Percentiles rank a stretch among this genome's conserved stretches.
Evolutionary conservation across 2,113 vertebrate genomes (phyloP).

Genomic region (Mandrillus leucophaeus): DNA sequence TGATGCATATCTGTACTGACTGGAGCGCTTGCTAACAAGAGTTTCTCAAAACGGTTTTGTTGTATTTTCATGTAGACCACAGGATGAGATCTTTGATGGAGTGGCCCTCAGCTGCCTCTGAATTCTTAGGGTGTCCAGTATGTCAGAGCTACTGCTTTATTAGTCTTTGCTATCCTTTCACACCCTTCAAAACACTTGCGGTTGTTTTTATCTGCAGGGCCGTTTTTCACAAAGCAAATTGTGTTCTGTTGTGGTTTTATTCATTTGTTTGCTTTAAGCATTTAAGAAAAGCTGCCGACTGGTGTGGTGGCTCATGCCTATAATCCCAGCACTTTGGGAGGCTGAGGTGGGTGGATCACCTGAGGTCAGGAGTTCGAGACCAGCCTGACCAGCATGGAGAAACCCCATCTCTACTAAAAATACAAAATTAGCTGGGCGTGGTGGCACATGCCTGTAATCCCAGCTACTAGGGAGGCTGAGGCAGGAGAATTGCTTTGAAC

Average conservation of each 20-base stretch:
- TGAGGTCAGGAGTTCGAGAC: no score
- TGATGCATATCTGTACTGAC: background rate
- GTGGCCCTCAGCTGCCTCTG: background rate
- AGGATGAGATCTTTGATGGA: background rate
- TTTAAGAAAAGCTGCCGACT: background rate
- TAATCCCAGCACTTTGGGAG: no score
- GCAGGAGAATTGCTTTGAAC: no score
- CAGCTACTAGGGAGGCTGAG: no score
- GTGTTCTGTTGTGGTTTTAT: background rate
- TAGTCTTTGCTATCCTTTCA: background rate
- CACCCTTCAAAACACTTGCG: background rate
- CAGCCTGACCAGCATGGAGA: no score
- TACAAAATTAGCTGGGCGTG: no score
- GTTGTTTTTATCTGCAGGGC: background rate
- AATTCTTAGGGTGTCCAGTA: background rate
- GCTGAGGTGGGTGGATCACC: no score
- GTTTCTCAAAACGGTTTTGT: constrained; percentile 1
- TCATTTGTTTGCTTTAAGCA: background rate
- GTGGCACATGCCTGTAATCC: no score
- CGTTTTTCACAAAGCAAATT: background rate
- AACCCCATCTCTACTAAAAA: no score
- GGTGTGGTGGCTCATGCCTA: no score
- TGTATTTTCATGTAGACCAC: background rate
- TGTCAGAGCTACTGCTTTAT: background rate
- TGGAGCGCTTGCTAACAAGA: background rate